Percentiles rank a stretch among this genome's conserved stretches.
Evolutionary conservation across 2,797 vertebrate genomes (phyloP).

Genomic region (Eremophila alpestris): DNA sequence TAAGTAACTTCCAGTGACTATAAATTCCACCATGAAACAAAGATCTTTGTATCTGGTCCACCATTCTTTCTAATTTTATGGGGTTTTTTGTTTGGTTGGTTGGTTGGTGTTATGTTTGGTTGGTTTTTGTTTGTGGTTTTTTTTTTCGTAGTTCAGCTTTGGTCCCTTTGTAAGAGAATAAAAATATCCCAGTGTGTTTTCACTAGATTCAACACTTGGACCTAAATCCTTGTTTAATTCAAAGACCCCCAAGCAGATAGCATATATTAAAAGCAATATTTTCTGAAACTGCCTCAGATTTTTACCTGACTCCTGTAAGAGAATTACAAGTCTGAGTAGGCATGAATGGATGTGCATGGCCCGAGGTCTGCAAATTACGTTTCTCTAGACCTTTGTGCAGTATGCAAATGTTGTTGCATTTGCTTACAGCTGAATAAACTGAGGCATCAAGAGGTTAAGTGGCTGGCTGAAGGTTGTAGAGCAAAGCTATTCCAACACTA

Average conservation of each 20-base stretch:
- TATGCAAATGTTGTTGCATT: slow-evolving; percentile 8
- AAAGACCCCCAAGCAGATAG: background rate
- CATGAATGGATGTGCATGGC: background rate
- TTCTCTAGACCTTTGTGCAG: background rate
- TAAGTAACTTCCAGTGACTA: background rate
- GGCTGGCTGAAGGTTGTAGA: background rate
- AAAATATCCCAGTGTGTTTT: background rate
- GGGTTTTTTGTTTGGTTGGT: too few relatives aligned
- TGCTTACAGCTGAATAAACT: slow-evolving; percentile 11
- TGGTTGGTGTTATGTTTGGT: too few relatives aligned
- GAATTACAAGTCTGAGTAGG: background rate
- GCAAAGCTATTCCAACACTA: background rate
- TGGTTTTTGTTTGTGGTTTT: too few relatives aligned
- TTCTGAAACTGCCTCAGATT: background rate
- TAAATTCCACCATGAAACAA: background rate
- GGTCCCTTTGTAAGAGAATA: background rate
- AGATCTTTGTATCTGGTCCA: background rate
- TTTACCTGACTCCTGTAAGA: background rate
- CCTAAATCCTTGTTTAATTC: background rate
- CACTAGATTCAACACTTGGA: background rate
- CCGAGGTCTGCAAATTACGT: background rate
- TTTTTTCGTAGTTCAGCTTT: background rate
- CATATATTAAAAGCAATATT: background rate
- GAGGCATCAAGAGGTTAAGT: slow-evolving; percentile 23
- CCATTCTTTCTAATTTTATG: too few relatives aligned